phyloP scores from a whole-genome alignment of 2,113 vertebrate species.

The Prietella phreatophila region DNA sequence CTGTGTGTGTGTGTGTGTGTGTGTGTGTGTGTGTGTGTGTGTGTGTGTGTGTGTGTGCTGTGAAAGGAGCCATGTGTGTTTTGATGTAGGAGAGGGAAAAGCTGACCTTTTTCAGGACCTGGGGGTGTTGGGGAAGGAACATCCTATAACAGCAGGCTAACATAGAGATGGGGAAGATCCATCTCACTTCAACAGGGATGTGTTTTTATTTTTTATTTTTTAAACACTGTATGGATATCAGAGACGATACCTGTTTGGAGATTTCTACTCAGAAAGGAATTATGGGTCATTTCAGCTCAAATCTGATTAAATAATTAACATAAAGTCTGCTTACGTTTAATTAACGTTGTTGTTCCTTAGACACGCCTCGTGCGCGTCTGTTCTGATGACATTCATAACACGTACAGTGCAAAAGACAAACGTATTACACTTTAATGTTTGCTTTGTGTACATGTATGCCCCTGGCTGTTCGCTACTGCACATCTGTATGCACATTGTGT shows the following conservation, averaged over 20 bases:
- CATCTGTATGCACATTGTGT: constrained; percentile 22
- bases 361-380: background rate
- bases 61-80: constrained; percentile 30
- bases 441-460: constrained; percentile 3
- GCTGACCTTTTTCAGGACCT: constrained; percentile 24
- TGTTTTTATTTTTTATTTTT: background rate
- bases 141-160: background rate
- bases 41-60: constrained; percentile 41
- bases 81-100: constrained; percentile 28
- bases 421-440: background rate
- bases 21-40: too few species aligned
- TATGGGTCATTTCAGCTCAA: background rate
- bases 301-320: background rate
- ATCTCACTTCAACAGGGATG: background rate
- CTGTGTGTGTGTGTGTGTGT: too few species aligned
- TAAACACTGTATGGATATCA: background rate
- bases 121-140: background rate
- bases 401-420: background rate
- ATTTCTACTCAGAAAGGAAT: background rate
- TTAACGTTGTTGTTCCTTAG: background rate
- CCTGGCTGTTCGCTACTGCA: constrained; percentile 8
- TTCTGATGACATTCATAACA: background rate
- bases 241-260: background rate
- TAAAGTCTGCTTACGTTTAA: background rate
- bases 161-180: background rate